Evolutionary conservation across 2,797 vertebrate genomes (phyloP), one percentile per base, ranked within the genome.

Genomic region (Rhinophrynus dorsalis): DNA sequence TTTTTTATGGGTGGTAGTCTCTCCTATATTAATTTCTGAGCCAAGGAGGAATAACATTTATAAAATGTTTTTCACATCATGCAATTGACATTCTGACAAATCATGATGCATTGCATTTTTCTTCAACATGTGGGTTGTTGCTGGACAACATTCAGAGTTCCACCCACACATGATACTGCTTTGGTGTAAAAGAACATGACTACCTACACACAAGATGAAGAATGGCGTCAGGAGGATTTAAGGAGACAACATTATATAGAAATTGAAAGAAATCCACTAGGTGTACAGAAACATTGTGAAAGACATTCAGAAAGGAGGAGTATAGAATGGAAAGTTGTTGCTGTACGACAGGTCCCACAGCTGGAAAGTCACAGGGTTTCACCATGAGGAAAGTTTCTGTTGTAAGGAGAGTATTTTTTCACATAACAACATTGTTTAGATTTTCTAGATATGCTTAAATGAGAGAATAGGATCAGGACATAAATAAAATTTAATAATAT

Each of bases 81-180:
- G 17, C 12, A n/a, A 37, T 15, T 54, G 38, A 10, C 7, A 47
- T 64, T 42, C 24, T 20, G 17, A 12, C 3, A 27, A 51, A 38
- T 40, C 13, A 27, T 50, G n/a, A n/a, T n/a, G 2, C n/a, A 20
- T 26, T 10, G 26, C 13, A 24, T 50, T 50, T 18, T 38, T 42
- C 50, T 29, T 32, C 20, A 52, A 23, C 56, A 20, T 67, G 29
- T 64, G 40, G 61, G 33, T 29, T 18, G 48, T 3, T 33, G 17
- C 50, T 51, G 47, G 29, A 48, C 29, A 48, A 7, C 35, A 38
- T 56, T 56, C 40, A 56, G 38, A 29, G 55, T 55, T 24, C 37
- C 63, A 47, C 63, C 63, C 40, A 67, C 63, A 56, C 38, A 44
- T 32, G 38, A 24, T 48, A 37, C 44, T 47, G 15, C 7, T 27